Conservation (phyloP, 2,888 invertebrate genomes). For the Emmelina monodactyla region DNA sequence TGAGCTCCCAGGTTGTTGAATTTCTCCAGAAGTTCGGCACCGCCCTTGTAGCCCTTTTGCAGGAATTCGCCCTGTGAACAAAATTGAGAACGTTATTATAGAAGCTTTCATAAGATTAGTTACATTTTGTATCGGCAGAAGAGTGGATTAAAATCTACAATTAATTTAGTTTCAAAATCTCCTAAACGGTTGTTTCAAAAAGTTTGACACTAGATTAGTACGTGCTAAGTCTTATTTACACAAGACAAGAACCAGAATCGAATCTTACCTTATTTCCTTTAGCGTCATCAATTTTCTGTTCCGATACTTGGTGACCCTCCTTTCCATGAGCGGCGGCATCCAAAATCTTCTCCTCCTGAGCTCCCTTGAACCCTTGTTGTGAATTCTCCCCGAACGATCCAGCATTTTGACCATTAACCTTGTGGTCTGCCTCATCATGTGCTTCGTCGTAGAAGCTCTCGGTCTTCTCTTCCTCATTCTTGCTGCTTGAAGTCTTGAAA, state of each 20-base stretch:
- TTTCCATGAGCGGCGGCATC: slow-evolving; percentile 66
- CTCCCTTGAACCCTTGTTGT: slow-evolving; percentile 66
- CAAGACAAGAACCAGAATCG: no score
- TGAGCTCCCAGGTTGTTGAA: slow-evolving; percentile 70
- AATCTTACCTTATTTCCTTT: slow-evolving; percentile 63
- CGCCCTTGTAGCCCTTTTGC: slow-evolving; percentile 66
- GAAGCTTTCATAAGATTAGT: no score
- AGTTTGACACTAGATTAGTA: no score
- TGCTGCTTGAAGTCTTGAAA: slow-evolving; percentile 71
- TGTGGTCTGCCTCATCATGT: slow-evolving; percentile 69
- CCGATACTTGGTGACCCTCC: slow-evolving; percentile 65
- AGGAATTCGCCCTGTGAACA: slow-evolving; percentile 60
- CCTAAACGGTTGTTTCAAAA: no score
- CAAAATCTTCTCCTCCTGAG: slow-evolving; percentile 65
- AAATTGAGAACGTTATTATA: neutral
- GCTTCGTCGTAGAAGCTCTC: slow-evolving; percentile 72
- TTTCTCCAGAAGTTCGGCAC: slow-evolving; percentile 62
- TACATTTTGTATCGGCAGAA: no score
- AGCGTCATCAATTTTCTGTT: slow-evolving; percentile 64
- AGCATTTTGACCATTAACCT: slow-evolving; percentile 61
- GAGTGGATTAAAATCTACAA: no score
- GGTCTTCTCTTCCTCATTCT: slow-evolving; percentile 71
- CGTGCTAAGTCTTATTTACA: no score
- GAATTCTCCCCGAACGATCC: slow-evolving; percentile 67
- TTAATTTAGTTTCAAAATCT: no score